Evolutionary conservation across 2,797 vertebrate species (phyloP).

Genomic region (Rhinichthys osculus): DNA sequence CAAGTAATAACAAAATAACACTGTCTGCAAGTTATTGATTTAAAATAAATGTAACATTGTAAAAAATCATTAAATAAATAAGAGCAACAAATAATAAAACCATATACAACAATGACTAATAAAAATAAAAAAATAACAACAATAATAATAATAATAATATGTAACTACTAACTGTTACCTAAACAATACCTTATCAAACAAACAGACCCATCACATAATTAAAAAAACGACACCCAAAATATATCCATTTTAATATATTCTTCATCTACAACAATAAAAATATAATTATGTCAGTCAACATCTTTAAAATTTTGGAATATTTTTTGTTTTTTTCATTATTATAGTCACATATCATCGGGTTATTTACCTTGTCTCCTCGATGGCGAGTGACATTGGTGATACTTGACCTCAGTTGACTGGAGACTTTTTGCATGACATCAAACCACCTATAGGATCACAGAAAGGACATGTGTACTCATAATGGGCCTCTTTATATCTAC

Average conservation of each 20-base stretch:
- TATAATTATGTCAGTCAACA: background rate
- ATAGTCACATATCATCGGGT: background rate
- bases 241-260: background rate
- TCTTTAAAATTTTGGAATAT: background rate
- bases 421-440: slow-evolving; percentile 96
- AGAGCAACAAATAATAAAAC: background rate
- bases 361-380: slow-evolving; percentile 91
- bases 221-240: background rate
- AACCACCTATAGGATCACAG: slow-evolving; percentile 87
- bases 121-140: background rate
- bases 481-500: background rate
- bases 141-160: background rate
- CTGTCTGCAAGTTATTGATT: background rate
- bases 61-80: background rate
- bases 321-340: background rate
- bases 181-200: background rate
- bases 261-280: background rate
- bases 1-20: background rate
- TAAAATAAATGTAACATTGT: background rate
- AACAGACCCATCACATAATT: background rate
- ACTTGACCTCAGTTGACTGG: slow-evolving; percentile 88
- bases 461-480: background rate
- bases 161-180: background rate
- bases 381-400: slow-evolving; percentile 88
- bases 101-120: background rate